phyloP scores from a whole-genome alignment of 2,888 invertebrate genomes.

The Dicyrtomina minuta region DNA sequence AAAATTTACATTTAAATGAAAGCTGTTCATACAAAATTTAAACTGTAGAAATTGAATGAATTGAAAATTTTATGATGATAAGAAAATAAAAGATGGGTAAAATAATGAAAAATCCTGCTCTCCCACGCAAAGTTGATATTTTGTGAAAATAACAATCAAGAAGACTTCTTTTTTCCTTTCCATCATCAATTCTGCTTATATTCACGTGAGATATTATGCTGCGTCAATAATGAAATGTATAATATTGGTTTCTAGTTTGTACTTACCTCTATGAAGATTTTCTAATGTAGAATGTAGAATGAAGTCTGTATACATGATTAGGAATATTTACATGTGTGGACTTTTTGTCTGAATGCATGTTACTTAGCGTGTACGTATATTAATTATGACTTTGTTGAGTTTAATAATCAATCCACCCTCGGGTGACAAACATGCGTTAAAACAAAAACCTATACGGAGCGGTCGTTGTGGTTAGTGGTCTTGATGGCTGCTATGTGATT shows the following conservation, averaged over 20 bases:
- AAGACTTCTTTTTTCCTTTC: neutral
- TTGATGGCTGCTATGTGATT: neutral
- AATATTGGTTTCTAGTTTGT: neutral
- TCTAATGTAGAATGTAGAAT: neutral
- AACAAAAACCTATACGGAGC: neutral
- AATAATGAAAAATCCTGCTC: conserved; percentile 7
- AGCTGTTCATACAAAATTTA: too few species aligned
- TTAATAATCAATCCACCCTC: conserved; percentile 22
- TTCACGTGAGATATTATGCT: too few species aligned
- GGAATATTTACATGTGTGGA: neutral
- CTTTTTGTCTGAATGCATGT: conserved; percentile 1
- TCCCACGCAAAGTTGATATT: conserved; percentile 6
- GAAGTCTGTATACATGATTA: neutral
- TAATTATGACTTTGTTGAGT: conserved; percentile 25
- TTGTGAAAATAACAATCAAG: neutral
- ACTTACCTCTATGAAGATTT: neutral
- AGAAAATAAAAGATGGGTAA: too few species aligned
- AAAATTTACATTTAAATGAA: too few species aligned
- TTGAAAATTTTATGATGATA: too few species aligned
- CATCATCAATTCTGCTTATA: neutral
- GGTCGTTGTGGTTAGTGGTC: neutral
- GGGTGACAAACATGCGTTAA: conserved; percentile 8
- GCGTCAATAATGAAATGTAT: conserved; percentile 3
- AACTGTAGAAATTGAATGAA: too few species aligned
- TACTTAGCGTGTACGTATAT: conserved; percentile 2